A percentile compares a stretch with the other conserved stretches of the same genome.
These are phyloP conservation scores for Nyctereutes procyonoides DNA, from an alignment of 2,113 vertebrate genomes.

Conservation along the genomic window DNA sequence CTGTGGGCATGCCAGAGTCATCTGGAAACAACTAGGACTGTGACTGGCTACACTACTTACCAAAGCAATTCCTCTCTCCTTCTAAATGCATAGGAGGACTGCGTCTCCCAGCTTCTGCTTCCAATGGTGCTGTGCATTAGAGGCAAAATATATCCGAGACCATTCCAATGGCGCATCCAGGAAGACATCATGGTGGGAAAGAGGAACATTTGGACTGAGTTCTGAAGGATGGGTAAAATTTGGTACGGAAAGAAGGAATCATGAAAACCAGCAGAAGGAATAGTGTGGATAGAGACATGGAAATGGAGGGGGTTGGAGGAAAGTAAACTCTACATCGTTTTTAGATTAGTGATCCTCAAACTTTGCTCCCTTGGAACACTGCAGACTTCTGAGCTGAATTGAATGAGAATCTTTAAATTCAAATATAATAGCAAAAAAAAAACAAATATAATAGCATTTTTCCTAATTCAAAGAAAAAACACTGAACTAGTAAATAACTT, in stretches of 20 bases:
- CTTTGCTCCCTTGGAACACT: not conserved
- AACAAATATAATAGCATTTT: too few species aligned
- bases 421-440: not conserved
- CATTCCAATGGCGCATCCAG: not conserved
- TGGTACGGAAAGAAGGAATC: not conserved
- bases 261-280: not conserved
- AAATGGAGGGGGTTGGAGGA: accelerated
- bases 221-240: not conserved
- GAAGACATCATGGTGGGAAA: accelerated
- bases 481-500: not conserved
- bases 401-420: not conserved
- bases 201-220: not conserved
- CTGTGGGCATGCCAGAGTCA: not conserved
- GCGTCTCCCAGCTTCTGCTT: accelerated
- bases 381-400: not conserved
- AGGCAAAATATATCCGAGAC: too few species aligned
- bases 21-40: not conserved
- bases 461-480: not conserved
- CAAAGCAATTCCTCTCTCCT: not conserved
- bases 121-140: not conserved
- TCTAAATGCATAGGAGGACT: not conserved
- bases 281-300: not conserved
- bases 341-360: not conserved
- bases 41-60: not conserved
- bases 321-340: not conserved